A percentile compares a stretch with the other conserved stretches of the same genome.
These are phyloP conservation scores for Misgurnus anguillicaudatus DNA, from an alignment of 2,113 vertebrate genomes.

Conservation along the genomic window DNA sequence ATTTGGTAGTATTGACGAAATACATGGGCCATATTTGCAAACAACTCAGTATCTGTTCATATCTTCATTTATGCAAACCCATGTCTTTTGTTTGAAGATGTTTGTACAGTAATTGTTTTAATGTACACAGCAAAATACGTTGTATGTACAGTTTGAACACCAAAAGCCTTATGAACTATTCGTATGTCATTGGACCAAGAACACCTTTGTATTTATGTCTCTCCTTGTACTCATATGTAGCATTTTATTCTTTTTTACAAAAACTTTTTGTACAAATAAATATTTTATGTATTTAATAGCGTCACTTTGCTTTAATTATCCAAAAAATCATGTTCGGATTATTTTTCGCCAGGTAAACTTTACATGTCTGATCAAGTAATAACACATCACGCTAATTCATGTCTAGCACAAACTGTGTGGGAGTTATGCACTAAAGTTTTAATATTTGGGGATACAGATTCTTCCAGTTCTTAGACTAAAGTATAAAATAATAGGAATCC, in stretches of 20 bases:
- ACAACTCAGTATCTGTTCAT: conserved; percentile 50
- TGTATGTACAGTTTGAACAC: conserved; percentile 70
- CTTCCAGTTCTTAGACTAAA: too few species aligned
- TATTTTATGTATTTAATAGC: conserved; percentile 77
- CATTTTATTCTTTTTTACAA: conserved; percentile 72
- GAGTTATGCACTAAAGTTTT: too few species aligned
- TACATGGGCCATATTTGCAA: conserved; percentile 60
- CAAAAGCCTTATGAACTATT: conserved; percentile 72
- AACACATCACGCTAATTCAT: too few species aligned
- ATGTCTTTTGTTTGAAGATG: conserved; percentile 41
- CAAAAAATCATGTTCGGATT: background rate
- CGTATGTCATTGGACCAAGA: conserved; percentile 51
- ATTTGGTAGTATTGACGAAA: conserved; percentile 41
- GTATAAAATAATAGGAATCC: too few species aligned
- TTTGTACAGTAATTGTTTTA: conserved; percentile 47
- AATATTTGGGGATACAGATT: too few species aligned
- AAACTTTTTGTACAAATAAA: conserved; percentile 78
- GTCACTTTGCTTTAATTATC: background rate
- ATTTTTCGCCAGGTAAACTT: too few species aligned
- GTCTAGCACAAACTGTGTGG: too few species aligned
- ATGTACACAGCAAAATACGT: conserved; percentile 46
- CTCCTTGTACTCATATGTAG: conserved; percentile 80
- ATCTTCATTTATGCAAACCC: conserved; percentile 54
- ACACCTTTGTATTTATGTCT: conserved; percentile 67
- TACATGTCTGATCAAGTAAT: too few species aligned